Conservation (phyloP, 2,888 invertebrate species). For the Drosophila leonis region DNA sequence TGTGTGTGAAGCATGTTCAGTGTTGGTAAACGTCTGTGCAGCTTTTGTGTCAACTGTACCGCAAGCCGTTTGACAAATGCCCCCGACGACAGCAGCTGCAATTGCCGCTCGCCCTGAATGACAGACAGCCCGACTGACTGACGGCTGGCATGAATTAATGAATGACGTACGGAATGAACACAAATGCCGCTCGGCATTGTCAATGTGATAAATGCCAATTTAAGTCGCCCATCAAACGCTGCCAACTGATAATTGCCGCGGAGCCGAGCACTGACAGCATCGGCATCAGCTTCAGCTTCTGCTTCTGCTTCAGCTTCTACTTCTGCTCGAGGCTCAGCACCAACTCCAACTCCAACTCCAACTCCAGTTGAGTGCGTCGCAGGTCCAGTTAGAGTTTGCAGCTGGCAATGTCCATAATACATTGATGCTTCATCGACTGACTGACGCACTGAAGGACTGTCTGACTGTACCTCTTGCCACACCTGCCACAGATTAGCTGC, state of each 20-base stretch:
- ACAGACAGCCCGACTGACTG: conserved; percentile 31
- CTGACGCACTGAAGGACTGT: neutral
- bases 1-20: neutral
- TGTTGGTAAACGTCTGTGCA: conserved; percentile 7
- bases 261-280: conserved; percentile 27
- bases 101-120: conserved; percentile 27
- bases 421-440: neutral
- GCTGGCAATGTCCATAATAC: neutral
- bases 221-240: conserved; percentile 72
- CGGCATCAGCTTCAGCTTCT: conserved; percentile 26
- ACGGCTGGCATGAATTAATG: conserved; percentile 9
- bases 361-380: neutral
- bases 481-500: neutral
- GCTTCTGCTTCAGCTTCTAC: neutral
- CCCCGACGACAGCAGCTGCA: conserved; percentile 31
- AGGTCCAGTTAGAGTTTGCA: neutral
- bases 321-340: neutral
- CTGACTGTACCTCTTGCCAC: neutral
- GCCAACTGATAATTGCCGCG: conserved; percentile 48
- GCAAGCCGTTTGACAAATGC: conserved; percentile 60
- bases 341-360: neutral
- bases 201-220: conserved; percentile 82
- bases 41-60: conserved; percentile 55
- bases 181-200: conserved; percentile 44
- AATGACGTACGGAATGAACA: conserved; percentile 20